Evolutionary conservation across 2,888 invertebrate species (phyloP).

Genomic region (Stenurella melanura): DNA sequence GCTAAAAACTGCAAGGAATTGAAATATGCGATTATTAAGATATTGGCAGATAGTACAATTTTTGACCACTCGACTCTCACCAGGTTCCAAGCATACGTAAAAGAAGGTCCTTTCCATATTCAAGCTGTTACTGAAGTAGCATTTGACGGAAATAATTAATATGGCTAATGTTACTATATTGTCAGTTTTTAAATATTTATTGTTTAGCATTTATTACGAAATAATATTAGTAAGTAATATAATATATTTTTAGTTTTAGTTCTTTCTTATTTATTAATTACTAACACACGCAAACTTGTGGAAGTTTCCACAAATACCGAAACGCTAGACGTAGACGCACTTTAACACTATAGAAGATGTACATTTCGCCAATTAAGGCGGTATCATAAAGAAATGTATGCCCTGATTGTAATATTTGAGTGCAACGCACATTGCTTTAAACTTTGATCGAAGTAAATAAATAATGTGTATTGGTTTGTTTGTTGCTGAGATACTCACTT

Average conservation of each 20-base stretch:
- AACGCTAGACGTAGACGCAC: no score
- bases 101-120: constrained; percentile 87
- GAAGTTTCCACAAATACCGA: no score
- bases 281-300: no score
- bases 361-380: no score
- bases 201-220: constrained; percentile 20
- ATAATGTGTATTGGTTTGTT: no score
- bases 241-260: background rate
- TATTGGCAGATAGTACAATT: constrained; percentile 75
- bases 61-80: constrained; percentile 79
- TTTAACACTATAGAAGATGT: no score
- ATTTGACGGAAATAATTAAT: constrained; percentile 78
- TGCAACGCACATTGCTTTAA: no score
- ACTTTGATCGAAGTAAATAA: no score
- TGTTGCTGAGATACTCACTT: no score
- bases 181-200: constrained; percentile 26
- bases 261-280: background rate
- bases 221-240: constrained; percentile 24
- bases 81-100: constrained; percentile 81
- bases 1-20: constrained; percentile 83
- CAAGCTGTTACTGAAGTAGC: constrained; percentile 84
- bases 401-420: no score
- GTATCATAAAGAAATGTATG: no score
- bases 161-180: background rate
- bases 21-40: constrained; percentile 84